phyloP scores from a whole-genome alignment of 2,888 invertebrate species.

The Neocrepidodera transversa region DNA sequence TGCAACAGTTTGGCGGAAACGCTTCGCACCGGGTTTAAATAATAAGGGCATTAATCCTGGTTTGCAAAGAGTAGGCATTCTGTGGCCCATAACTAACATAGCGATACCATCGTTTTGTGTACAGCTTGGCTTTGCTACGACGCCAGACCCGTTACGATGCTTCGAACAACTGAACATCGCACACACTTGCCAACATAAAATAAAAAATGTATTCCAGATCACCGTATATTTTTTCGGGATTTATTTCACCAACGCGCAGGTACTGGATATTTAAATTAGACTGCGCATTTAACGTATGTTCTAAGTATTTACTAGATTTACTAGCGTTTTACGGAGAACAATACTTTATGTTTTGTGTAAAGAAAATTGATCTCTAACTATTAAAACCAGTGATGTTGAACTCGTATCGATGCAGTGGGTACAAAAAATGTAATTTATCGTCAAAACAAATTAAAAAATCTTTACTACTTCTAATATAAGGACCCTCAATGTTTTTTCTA shows the following conservation, averaged over 20 bases:
- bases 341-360: too few species aligned
- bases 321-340: too few species aligned
- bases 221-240: conserved; percentile 20
- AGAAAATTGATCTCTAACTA: too few species aligned
- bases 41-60: conserved; percentile 58
- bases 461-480: too few species aligned
- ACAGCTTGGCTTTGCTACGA: conserved; percentile 46
- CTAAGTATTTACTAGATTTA: too few species aligned
- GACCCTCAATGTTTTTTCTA: too few species aligned
- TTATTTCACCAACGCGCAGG: neutral
- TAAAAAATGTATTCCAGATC: conserved; percentile 24
- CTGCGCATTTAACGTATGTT: neutral
- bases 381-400: too few species aligned
- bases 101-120: conserved; percentile 54
- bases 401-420: too few species aligned
- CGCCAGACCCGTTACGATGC: conserved; percentile 49
- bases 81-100: conserved; percentile 58
- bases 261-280: neutral
- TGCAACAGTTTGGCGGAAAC: conserved; percentile 42
- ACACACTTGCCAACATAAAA: conserved; percentile 33
- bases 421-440: too few species aligned
- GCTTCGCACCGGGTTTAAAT: conserved; percentile 48
- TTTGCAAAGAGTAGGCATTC: conserved; percentile 56
- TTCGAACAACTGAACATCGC: conserved; percentile 38
- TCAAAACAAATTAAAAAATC: too few species aligned